A percentile compares a stretch with the other conserved stretches of the same genome.
These are phyloP conservation scores for Lasioglossum morio DNA, from an alignment of 2,888 invertebrate species.

Conservation along the genomic window DNA sequence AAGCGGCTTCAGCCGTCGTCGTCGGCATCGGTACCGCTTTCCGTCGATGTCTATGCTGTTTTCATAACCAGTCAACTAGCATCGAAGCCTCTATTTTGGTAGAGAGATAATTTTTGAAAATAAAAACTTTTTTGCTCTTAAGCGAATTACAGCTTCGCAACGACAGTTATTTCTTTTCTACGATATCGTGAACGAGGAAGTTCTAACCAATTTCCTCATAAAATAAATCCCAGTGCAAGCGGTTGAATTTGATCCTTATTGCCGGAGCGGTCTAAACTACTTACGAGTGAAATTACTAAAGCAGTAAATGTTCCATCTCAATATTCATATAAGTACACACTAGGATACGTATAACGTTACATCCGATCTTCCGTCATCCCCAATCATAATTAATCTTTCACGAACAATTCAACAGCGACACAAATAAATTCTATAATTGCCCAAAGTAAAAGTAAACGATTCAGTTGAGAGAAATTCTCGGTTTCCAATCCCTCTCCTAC, in stretches of 20 bases:
- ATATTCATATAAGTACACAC: background rate
- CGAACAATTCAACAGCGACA: background rate
- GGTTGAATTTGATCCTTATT: background rate
- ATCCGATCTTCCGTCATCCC: background rate
- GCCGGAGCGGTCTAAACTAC: background rate
- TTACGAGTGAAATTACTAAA: background rate
- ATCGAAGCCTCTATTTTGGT: background rate
- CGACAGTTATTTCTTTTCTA: background rate
- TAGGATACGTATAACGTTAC: background rate
- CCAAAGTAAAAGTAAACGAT: background rate
- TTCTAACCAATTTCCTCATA: background rate
- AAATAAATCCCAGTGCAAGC: background rate
- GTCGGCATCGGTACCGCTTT: background rate
- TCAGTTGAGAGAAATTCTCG: background rate
- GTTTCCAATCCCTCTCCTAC: background rate
- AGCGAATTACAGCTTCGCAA: background rate
- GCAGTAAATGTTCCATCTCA: background rate
- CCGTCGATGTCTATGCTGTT: background rate
- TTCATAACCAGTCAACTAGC: background rate
- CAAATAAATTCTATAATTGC: background rate
- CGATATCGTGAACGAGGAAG: background rate
- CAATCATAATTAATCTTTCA: background rate
- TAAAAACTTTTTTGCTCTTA: background rate
- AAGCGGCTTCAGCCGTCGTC: background rate
- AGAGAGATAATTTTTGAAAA: background rate